Evolutionary conservation across 2,797 vertebrate species (phyloP).

Genomic region (Potorous gilbertii): DNA sequence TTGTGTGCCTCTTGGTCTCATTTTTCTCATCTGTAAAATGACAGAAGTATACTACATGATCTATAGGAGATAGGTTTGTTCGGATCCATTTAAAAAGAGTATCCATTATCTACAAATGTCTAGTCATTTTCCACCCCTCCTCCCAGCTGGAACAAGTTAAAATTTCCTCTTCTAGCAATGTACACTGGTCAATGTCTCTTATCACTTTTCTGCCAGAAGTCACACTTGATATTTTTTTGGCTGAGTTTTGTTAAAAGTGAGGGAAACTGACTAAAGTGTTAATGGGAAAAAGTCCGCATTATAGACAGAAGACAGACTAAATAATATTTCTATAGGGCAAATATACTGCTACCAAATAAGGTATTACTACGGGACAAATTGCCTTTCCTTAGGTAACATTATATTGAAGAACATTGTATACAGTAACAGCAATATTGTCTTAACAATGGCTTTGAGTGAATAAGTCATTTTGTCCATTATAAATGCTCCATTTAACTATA

Average conservation of each 20-base stretch:
- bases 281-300: not conserved
- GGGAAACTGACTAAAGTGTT: not conserved
- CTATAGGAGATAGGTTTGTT: not conserved
- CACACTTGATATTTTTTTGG: slow-evolving; percentile 39
- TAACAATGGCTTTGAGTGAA: not conserved
- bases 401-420: not conserved
- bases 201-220: slow-evolving; percentile 50
- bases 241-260: not conserved
- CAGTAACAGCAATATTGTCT: not conserved
- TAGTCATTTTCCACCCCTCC: not conserved
- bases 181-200: not conserved
- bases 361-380: not conserved
- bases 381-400: slow-evolving; percentile 2
- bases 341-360: not conserved
- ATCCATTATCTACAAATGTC: not conserved
- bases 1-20: not conserved
- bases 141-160: slow-evolving; percentile 12
- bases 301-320: slow-evolving; percentile 31
- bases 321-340: not conserved
- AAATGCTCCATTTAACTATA: not conserved
- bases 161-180: slow-evolving; percentile 25
- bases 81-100: not conserved
- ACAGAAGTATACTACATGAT: not conserved
- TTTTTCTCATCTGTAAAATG: not conserved
- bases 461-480: not conserved